phyloP scores from a whole-genome alignment of 1,140 invertebrate species.

The Cherax destructor region DNA sequence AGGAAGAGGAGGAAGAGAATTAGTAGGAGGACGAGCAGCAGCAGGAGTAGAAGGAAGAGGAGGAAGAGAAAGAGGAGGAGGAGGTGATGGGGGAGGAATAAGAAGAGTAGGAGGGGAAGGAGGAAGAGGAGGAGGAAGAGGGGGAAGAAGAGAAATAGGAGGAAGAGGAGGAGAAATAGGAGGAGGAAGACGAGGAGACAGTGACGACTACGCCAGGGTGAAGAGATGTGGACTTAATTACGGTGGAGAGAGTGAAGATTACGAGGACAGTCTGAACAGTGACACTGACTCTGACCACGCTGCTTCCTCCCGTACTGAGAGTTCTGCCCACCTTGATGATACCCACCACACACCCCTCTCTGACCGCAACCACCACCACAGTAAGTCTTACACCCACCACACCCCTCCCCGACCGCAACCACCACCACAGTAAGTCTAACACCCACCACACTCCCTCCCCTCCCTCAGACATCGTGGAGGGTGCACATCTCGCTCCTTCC shows the following conservation, averaged over 20 bases:
- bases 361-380: conserved; percentile 64
- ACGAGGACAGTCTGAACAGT: conserved; percentile 64
- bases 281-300: conserved; percentile 69
- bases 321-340: conserved; percentile 72
- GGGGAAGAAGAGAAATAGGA: background rate
- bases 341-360: conserved; percentile 77
- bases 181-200: conserved; percentile 17
- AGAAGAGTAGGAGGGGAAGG: conserved; percentile 3
- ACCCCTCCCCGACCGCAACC: conserved; percentile 20
- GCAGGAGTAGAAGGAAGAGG: background rate
- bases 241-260: conserved; percentile 63
- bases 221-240: conserved; percentile 59
- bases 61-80: background rate
- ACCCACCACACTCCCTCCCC: background rate
- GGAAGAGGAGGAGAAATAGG: conserved; percentile 4
- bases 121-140: conserved; percentile 8
- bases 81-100: conserved; percentile 7
- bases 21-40: background rate
- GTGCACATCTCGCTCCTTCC: no score
- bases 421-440: conserved; percentile 2
- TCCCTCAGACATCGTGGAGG: no score
- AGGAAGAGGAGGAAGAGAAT: no score
- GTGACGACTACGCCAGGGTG: conserved; percentile 50
- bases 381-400: conserved; percentile 59
- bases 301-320: conserved; percentile 65